Percentiles rank a stretch among this genome's conserved stretches.
These are phyloP conservation scores for Sciurus carolinensis DNA, from an alignment of 2,797 vertebrate genomes.

Conservation along the genomic window DNA sequence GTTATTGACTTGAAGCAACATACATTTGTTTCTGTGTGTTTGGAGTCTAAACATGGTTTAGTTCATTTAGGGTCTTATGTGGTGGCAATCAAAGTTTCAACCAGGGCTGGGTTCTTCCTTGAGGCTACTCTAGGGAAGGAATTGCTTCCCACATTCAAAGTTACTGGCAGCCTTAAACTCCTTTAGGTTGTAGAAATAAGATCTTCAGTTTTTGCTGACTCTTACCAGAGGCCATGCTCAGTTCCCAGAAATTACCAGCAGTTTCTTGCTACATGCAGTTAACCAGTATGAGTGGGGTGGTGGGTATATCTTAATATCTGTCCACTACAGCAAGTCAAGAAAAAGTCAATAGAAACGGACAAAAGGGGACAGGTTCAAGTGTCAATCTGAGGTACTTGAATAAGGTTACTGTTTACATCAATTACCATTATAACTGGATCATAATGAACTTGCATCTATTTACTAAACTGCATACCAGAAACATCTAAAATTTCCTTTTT, in stretches of 20 bases:
- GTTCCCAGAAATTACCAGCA: neutral
- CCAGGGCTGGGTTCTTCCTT: neutral
- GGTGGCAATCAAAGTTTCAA: neutral
- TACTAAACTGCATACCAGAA: conserved; percentile 34
- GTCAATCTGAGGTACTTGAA: neutral
- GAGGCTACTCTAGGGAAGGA: neutral
- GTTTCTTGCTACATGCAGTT: neutral
- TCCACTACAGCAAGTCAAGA: neutral
- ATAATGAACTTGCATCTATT: neutral
- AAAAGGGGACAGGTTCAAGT: neutral
- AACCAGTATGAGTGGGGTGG: neutral
- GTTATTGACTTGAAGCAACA: neutral
- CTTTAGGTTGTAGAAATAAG: neutral
- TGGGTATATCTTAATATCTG: neutral
- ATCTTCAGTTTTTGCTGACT: neutral
- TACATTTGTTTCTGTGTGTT: neutral
- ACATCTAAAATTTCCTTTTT: neutral
- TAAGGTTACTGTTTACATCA: conserved; percentile 36
- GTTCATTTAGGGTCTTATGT: neutral
- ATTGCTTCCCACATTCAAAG: neutral
- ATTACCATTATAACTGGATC: neutral
- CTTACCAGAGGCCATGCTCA: neutral
- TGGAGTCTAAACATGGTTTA: neutral
- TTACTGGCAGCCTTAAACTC: neutral
- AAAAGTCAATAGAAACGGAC: neutral